Evolutionary conservation across 2,797 vertebrate species (phyloP).

Genomic region (Ceryle rudis): DNA sequence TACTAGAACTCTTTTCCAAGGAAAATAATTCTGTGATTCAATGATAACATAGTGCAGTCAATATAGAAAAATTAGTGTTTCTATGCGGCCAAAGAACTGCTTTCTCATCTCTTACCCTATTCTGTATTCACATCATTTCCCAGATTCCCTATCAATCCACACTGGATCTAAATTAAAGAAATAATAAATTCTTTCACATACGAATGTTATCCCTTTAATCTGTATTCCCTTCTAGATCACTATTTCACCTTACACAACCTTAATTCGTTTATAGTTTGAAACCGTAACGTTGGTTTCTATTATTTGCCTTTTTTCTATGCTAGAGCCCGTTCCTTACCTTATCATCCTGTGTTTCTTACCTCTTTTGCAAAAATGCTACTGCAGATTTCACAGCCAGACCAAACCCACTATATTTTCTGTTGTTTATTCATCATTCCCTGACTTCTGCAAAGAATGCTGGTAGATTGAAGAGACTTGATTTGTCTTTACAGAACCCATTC

Average conservation of each 20-base stretch:
- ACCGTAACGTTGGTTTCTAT: background rate
- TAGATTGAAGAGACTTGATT: background rate
- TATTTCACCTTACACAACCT: background rate
- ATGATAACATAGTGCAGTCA: background rate
- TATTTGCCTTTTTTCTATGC: background rate
- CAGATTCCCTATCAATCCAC: background rate
- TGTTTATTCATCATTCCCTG: background rate
- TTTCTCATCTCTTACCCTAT: background rate
- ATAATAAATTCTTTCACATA: background rate
- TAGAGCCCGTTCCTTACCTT: background rate
- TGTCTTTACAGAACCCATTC: background rate
- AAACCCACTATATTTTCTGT: background rate
- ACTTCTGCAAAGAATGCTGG: background rate
- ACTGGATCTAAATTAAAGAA: background rate
- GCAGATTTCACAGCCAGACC: background rate
- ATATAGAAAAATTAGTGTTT: background rate
- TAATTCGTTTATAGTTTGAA: background rate
- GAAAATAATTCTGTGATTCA: background rate
- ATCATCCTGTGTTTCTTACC: background rate
- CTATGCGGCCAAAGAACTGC: background rate
- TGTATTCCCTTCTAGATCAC: background rate
- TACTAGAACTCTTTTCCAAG: background rate
- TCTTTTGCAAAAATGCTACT: background rate
- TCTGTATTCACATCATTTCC: background rate
- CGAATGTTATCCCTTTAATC: background rate